Evolutionary conservation across 2,113 vertebrate genomes (phyloP).

Genomic region (Lampris incognitus): DNA sequence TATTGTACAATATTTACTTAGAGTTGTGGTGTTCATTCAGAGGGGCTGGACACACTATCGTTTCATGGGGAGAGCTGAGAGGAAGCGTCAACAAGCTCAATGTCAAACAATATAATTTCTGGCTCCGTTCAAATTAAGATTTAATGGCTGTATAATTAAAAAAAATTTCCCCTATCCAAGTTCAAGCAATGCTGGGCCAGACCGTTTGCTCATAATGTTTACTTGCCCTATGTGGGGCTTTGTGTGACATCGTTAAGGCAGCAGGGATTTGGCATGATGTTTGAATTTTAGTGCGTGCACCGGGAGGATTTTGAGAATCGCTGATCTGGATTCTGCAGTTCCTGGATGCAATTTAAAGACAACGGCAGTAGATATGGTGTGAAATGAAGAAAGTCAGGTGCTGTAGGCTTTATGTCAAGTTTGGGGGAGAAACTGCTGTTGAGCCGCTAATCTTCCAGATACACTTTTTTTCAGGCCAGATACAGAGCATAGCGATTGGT

Average conservation of each 20-base stretch:
- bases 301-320: neutral
- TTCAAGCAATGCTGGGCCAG: slow-evolving; percentile 42
- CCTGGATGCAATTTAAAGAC: too few relatives aligned
- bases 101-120: slow-evolving; percentile 70
- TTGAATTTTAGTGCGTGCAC: slow-evolving; percentile 4
- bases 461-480: neutral
- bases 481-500: neutral
- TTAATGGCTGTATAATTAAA: slow-evolving; percentile 72
- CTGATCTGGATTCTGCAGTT: too few relatives aligned
- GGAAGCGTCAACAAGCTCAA: slow-evolving; percentile 50
- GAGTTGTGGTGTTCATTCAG: neutral
- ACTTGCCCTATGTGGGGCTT: slow-evolving; percentile 36
- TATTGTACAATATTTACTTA: neutral
- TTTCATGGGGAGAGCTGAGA: neutral
- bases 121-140: slow-evolving; percentile 67
- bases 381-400: too few relatives aligned
- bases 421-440: neutral
- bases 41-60: neutral
- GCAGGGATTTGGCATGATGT: slow-evolving; percentile 16
- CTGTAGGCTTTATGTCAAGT: too few relatives aligned
- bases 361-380: neutral
- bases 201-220: slow-evolving; percentile 52
- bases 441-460: neutral
- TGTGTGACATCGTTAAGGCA: slow-evolving; percentile 40
- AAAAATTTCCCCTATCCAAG: slow-evolving; percentile 39